Conservation (phyloP, 2,113 vertebrate genomes). For the Chaetodon auriga region DNA sequence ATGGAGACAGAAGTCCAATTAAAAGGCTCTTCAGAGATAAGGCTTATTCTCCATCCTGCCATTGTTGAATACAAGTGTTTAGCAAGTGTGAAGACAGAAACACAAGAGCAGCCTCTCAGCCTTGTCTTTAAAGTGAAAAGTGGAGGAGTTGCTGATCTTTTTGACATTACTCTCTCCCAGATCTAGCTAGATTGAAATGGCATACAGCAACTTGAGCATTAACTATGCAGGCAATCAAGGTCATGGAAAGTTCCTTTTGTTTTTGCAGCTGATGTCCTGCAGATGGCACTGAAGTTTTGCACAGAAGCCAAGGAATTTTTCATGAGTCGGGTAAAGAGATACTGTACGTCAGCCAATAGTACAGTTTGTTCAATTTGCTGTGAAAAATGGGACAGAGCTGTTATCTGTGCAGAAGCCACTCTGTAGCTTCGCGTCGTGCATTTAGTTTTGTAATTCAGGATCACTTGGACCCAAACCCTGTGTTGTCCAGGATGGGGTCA, state of each 20-base stretch:
- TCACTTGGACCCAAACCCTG: constrained; percentile 4
- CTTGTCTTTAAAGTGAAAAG: constrained; percentile 36
- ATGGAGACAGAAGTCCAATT: constrained; percentile 72
- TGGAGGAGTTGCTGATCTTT: constrained; percentile 48
- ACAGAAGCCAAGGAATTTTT: neutral
- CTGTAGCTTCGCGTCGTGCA: constrained; percentile 4
- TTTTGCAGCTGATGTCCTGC: constrained; percentile 53
- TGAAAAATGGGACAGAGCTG: constrained; percentile 56
- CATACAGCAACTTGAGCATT: constrained; percentile 61
- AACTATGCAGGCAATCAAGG: constrained; percentile 72
- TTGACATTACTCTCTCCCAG: constrained; percentile 33
- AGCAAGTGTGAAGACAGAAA: constrained; percentile 49
- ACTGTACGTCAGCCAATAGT: constrained; percentile 47
- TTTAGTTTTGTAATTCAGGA: constrained; percentile 24
- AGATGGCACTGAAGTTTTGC: constrained; percentile 76
- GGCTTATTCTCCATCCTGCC: constrained; percentile 50
- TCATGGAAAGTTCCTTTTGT: constrained; percentile 79
- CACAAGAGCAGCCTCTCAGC: constrained; percentile 33
- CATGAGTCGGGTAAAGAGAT: constrained; percentile 16
- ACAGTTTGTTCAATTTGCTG: constrained; percentile 63
- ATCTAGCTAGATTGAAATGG: constrained; percentile 48
- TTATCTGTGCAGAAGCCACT: constrained; percentile 37
- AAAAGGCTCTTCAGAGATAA: constrained; percentile 65
- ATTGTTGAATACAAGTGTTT: constrained; percentile 43
- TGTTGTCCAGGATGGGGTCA: neutral